Base-by-base conservation (phyloP, 1,140 invertebrate genomes). In the Megathymus violae region DNA sequence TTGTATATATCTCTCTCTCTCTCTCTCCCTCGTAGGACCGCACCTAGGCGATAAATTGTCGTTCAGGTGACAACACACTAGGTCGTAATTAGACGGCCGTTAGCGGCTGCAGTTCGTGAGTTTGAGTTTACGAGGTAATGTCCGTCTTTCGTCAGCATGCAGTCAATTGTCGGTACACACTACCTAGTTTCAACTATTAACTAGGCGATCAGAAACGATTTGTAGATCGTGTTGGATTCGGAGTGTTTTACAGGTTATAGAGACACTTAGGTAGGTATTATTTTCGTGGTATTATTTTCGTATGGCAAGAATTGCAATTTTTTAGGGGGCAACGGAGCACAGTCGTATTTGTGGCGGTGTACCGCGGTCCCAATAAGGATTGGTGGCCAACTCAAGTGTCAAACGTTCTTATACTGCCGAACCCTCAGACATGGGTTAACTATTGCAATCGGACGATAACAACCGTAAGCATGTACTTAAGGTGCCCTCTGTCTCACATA, bases 71-170 rank as follows among this genome's bases (percentile, higher is more conserved):
- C 64, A 67, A 67, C 69, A 63, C 62, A 65, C 65, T 70, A 63
- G 44, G 60, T 71, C 60, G 64, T 71, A 71, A 71, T 71, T 71
- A 71, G 61, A 54, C 41, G 48, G 40, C 64, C 58, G 69, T 71
- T 67, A 71, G 50, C 44, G 17, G 61, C 50, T 52, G 47, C 46
- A 51, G 43, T 47, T 22, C 10, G 61, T 50, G 68, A 70, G 62
- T 31, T 36, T 19, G 16, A 51, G 48, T 51, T 31, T 64, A 62
- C 43, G 48, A 51, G 36, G 59, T 61, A 46, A 63, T 67, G 48
- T 38, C 17, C 16, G 9, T 50, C 47, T 16, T 50, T 50, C 27
- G 15, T 36, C 47, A 36, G 9, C 19, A 22, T 50, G 25, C 11
- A 36, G 9, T 6, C 47, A 11, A 50, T 31, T 48, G 25, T 36